Conservation (phyloP, 2,888 invertebrate species). For the Rhagonycha lutea region DNA sequence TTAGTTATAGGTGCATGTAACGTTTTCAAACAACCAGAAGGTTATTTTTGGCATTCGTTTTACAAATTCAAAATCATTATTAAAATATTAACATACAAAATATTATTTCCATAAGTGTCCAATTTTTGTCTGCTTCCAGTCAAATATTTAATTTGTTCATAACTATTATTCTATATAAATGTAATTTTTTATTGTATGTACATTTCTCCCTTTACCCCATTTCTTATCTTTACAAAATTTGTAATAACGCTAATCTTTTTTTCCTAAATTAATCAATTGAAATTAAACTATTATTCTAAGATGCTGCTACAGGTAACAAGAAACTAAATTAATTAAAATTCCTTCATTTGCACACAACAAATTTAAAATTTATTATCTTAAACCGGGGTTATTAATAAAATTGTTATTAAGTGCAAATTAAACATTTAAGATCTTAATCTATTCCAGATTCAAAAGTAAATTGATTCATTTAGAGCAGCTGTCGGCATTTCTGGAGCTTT, state of each 20-base stretch:
- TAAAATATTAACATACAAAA: too few relatives aligned
- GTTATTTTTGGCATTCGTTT: too few relatives aligned
- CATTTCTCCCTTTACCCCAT: too few relatives aligned
- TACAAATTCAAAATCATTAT: too few relatives aligned
- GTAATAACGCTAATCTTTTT: neutral
- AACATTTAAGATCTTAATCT: conserved; percentile 13
- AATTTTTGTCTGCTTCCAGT: too few relatives aligned
- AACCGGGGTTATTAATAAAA: neutral
- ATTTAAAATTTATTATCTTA: neutral
- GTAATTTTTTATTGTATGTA: too few relatives aligned
- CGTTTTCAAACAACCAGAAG: neutral
- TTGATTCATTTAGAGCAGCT: conserved; percentile 44
- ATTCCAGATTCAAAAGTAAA: conserved; percentile 36
- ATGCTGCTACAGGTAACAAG: neutral
- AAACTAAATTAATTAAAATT: neutral
- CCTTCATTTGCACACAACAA: neutral
- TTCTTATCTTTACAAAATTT: neutral
- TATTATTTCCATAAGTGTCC: too few relatives aligned
- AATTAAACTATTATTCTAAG: neutral
- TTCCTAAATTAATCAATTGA: neutral
- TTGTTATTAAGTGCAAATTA: conserved; percentile 9
- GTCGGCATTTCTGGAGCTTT: conserved; percentile 37
- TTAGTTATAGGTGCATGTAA: neutral
- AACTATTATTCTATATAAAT: too few relatives aligned
- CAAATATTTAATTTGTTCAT: too few relatives aligned